A percentile compares a stretch with the other conserved stretches of the same genome.
phyloP scores from a whole-genome alignment of 2,888 invertebrate genomes.

The Vanessa cardui region DNA sequence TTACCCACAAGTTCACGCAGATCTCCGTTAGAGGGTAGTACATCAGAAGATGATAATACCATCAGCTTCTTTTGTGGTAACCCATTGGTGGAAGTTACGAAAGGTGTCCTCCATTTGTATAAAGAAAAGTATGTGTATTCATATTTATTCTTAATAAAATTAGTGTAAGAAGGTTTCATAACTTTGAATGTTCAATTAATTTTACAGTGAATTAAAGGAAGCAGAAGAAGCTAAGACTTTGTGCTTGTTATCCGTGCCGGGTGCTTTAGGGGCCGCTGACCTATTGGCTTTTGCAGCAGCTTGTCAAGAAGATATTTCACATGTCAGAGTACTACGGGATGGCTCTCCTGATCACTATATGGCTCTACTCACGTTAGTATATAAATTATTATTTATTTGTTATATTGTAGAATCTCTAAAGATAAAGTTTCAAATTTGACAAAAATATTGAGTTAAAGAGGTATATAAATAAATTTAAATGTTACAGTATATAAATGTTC shows the following conservation, averaged over 20 bases:
- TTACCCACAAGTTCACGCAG: conserved; percentile 85
- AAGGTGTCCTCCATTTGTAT: conserved; percentile 97
- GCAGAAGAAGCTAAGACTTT: conserved; percentile 91
- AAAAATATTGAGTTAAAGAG: background rate
- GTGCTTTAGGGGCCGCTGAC: conserved; percentile 95
- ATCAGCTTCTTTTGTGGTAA: conserved; percentile 97
- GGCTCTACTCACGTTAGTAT: conserved; percentile 92
- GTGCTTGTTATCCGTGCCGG: conserved; percentile 94
- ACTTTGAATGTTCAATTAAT: conserved; percentile 13
- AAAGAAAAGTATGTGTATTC: conserved; percentile 93
- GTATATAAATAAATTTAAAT: no score
- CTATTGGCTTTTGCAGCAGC: conserved; percentile 96
- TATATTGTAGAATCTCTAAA: background rate
- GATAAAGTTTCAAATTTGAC: background rate
- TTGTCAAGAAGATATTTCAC: conserved; percentile 93
- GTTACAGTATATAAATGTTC: no score
- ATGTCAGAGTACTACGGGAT: conserved; percentile 95
- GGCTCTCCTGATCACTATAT: conserved; percentile 98
- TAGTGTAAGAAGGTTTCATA: background rate
- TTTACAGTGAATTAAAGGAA: conserved; percentile 87
- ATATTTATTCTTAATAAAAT: background rate
- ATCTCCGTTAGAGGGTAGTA: conserved; percentile 66
- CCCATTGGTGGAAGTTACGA: conserved; percentile 97
- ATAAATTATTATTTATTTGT: conserved; percentile 8
- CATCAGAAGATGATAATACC: conserved; percentile 74